A percentile compares a stretch with the other conserved stretches of the same genome.
Conservation (phyloP, 2,797 vertebrate species). For the Brachymystax lenok region DNA sequence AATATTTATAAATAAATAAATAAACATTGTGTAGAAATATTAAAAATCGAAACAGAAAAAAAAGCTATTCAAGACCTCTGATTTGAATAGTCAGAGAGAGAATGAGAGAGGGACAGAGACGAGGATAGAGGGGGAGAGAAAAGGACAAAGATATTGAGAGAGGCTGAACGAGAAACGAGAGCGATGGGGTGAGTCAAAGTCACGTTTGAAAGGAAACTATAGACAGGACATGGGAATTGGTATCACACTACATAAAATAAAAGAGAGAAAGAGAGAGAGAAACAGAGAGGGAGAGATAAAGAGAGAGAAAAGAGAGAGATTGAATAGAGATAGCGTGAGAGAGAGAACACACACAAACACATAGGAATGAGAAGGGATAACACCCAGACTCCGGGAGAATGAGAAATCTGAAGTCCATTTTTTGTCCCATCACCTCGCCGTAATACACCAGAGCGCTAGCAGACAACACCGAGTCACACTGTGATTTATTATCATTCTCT, state of each 20-base stretch:
- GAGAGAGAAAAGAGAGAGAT: constrained; percentile 18
- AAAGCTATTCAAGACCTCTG: too few species aligned
- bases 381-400: not conserved
- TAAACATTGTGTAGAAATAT: not conserved
- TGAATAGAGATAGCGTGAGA: not conserved
- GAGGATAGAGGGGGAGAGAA: not conserved
- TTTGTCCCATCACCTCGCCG: constrained; percentile 40
- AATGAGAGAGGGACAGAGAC: not conserved
- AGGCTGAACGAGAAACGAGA: not conserved
- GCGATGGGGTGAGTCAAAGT: not conserved
- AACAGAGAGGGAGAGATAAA: not conserved
- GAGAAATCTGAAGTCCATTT: constrained; percentile 44
- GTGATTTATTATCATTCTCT: constrained; percentile 57
- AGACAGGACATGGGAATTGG: constrained; percentile 3
- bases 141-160: not conserved
- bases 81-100: too few species aligned
- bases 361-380: not conserved
- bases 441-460: constrained; percentile 42
- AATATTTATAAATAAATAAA: too few species aligned
- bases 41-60: not conserved
- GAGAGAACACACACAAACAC: not conserved
- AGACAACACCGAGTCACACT: constrained; percentile 45
- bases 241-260: not conserved
- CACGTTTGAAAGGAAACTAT: not conserved
- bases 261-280: constrained; percentile 20